Conservation (phyloP, 2,113 vertebrate species). For the Myanophis thanlyinensis region DNA sequence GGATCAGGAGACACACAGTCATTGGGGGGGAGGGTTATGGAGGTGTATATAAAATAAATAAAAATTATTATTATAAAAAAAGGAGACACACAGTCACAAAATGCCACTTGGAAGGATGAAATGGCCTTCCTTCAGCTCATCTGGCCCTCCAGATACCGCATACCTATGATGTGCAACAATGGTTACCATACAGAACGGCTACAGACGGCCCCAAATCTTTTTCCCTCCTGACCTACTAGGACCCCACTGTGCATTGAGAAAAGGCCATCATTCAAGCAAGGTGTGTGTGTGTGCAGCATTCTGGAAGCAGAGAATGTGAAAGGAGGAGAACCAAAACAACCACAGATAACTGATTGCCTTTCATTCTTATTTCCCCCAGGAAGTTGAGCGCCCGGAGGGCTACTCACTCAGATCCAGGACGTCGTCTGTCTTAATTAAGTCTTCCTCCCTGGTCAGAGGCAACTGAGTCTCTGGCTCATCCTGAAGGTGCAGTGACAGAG, state of each 20-base stretch:
- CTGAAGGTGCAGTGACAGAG: conserved; percentile 85
- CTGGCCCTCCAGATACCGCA: neutral
- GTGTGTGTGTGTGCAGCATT: neutral
- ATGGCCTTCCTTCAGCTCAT: neutral
- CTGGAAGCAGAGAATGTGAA: neutral
- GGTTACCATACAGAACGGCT: neutral
- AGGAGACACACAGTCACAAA: neutral
- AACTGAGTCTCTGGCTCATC: conserved; percentile 90
- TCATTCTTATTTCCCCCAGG: no score
- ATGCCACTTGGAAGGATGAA: no score
- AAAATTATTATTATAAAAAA: no score
- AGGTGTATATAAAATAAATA: no score
- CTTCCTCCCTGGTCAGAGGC: conserved; percentile 90
- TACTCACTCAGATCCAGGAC: conserved; percentile 97
- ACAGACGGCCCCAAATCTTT: neutral
- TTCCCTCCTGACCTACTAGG: neutral
- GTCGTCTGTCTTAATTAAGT: conserved; percentile 95
- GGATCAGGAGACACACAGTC: neutral
- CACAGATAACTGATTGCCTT: neutral
- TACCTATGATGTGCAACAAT: neutral
- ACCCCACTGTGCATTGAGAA: neutral
- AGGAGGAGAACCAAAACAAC: neutral
- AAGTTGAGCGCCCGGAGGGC: neutral
- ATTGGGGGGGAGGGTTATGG: no score
- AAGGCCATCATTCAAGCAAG: neutral